A percentile compares a stretch with the other conserved stretches of the same genome.
phyloP scores from a whole-genome alignment of 1,140 invertebrate species.

The Globodera ellingtonae region DNA sequence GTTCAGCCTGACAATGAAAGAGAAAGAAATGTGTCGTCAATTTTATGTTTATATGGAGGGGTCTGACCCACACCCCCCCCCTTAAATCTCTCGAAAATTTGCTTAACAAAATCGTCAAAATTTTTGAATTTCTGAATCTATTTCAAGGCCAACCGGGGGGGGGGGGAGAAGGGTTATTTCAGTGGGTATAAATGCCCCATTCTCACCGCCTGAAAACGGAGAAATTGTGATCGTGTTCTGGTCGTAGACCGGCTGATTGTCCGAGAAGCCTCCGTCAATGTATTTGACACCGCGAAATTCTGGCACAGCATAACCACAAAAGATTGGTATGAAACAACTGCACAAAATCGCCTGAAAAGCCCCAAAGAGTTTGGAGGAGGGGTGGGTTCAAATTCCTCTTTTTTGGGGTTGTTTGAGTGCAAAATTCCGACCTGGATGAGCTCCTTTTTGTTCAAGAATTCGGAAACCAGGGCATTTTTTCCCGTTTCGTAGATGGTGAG shows the following conservation, averaged over 20 bases:
- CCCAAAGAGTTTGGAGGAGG: too few species aligned
- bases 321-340: conserved; percentile 92
- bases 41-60: neutral
- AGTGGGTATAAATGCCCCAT: too few species aligned
- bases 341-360: conserved; percentile 79
- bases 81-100: neutral
- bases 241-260: conserved; percentile 84
- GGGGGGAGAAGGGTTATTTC: too few species aligned
- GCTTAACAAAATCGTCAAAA: neutral
- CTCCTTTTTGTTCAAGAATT: conserved; percentile 87
- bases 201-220: conserved; percentile 94
- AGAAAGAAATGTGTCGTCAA: neutral
- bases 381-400: too few species aligned
- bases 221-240: conserved; percentile 93
- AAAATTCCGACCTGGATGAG: conserved; percentile 75
- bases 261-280: conserved; percentile 93
- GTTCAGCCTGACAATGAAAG: conserved; percentile 37
- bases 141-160: too few species aligned
- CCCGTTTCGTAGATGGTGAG: conserved; percentile 89
- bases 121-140: too few species aligned
- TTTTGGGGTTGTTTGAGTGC: too few species aligned
- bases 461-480: conserved; percentile 88
- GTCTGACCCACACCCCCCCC: too few species aligned
- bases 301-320: conserved; percentile 87
- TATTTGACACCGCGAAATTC: conserved; percentile 85